phyloP scores from a whole-genome alignment of 2,113 vertebrate genomes.

The Myrmophylax atrothorax region DNA sequence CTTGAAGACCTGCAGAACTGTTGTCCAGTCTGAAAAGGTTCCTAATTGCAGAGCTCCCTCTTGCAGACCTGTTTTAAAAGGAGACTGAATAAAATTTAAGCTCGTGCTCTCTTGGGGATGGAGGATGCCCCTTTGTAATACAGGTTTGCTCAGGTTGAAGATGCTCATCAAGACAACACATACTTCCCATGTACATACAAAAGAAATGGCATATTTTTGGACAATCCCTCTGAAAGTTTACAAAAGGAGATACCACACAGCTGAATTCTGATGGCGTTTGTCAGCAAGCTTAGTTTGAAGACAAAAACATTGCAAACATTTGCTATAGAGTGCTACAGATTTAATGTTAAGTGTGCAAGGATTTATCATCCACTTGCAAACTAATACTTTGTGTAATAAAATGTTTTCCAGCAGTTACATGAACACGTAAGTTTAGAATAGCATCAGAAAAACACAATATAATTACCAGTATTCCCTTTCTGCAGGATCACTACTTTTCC shows the following conservation, averaged over 20 bases:
- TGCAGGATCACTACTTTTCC: neutral
- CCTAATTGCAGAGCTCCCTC: neutral
- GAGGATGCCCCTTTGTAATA: neutral
- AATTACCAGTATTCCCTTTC: neutral
- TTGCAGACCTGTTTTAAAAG: neutral
- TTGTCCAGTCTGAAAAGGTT: neutral
- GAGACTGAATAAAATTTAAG: neutral
- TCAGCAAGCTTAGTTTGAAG: neutral
- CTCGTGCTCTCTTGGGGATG: rapidly evolving
- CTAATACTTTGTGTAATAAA: neutral
- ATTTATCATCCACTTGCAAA: neutral
- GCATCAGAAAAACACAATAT: neutral
- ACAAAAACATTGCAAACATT: neutral
- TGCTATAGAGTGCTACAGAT: neutral
- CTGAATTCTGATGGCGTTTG: neutral
- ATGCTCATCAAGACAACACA: neutral
- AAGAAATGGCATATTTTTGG: neutral
- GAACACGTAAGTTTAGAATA: neutral
- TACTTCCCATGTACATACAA: neutral
- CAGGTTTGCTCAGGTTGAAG: neutral
- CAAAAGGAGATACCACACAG: neutral
- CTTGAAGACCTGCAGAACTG: neutral
- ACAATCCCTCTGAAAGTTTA: neutral
- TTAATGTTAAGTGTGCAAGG: neutral
- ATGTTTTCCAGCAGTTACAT: neutral